Base-by-base conservation (phyloP, 1,140 invertebrate species). In the Heliconius hermathena region DNA sequence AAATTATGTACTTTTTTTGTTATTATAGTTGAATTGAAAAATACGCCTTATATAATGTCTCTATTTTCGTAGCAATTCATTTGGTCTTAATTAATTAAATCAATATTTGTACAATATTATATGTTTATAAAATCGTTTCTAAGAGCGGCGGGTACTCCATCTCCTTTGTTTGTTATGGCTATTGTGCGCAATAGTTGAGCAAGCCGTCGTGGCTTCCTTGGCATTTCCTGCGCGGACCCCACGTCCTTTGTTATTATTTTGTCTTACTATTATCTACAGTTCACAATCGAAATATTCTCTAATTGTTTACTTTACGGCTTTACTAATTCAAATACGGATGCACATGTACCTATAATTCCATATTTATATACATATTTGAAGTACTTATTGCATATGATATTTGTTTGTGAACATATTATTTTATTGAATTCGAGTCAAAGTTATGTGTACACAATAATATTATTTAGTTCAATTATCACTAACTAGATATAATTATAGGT, bases 141-240 rank as follows among this genome's bases (percentile, higher is more conserved):
- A n/a, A 81, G 76, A 81, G 77, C 22, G 52, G 49, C 9, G 20
- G 54, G 54, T 52, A 49, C 82, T 85, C 74, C 78, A 80, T 81
- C 78, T 85, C 81, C 85, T 87, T 91, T 91, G 89, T 90, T 88
- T 85, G 83, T 86, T 85, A 82, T 82, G 78, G 81, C 84, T 78
- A 90, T 92, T 91, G 88, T 93, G 85, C 86, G 87, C 85, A 89
- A 88, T 88, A 85, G 88, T 85, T 86, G 81, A 82, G 81, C 84
- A 75, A 60, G 77, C 76, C 83, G 82, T 87, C 87, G 87, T 81
- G 87, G 88, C 84, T 88, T 87, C 85, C 85, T 60, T 80, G 89
- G 90, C 84, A 90, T 93, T 93, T 93, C 91, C 91, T 91, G 88
- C 79, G 60, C 66, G 71, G 76, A 73, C 74, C 83, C 83, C 84